Evolutionary conservation across 2,797 vertebrate genomes (phyloP), one percentile per base, ranked within the genome.

Genomic region (Characodon lateralis): DNA sequence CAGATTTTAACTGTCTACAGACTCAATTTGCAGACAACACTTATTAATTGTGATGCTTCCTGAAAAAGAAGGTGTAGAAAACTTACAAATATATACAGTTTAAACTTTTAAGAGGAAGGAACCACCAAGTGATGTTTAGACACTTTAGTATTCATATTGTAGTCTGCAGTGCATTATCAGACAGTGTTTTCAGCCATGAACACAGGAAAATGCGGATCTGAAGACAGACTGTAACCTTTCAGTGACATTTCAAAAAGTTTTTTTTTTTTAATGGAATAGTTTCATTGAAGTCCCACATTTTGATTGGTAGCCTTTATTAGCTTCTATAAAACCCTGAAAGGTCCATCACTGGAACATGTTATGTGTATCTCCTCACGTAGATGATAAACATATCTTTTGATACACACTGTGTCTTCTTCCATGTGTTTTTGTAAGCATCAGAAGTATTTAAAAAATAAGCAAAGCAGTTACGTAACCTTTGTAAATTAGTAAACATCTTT

Each of bases 401-500:
- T 65, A 82, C 65, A 83, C 71, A 73, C 69, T 59, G 68, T 20
- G 71, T 61, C 78, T 78, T 87, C 73, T 87, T 80, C 65, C 83
- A 81, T 76, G 78, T 80, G 77, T 78, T 89, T 91, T 87, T 88
- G 75, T 87, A 88, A 88, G 85, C 74, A 85, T 87, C 77, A 70
- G 75, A 92, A 90, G 87, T 79, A 91, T 90, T 93, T 90, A 87
- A 92, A 93, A 94, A 1, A 94, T 94, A 95, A 94, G 93, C 91
- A 93, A 95, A 95, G 91, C 85, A 90, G 88, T 95, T 94, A 91
- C 89, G 93, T 94, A 95, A 95, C 81, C 93, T 87, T 89, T 93
- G 75, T 95, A 89, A 95, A 96, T 95, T 92, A 94, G 94, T 95
- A 92, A 96, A 28, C 87, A 89, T 93, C 90, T 95, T 95, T 92